phyloP scores from a whole-genome alignment of 1,140 invertebrate species.

The Acromyrmex echinatior region DNA sequence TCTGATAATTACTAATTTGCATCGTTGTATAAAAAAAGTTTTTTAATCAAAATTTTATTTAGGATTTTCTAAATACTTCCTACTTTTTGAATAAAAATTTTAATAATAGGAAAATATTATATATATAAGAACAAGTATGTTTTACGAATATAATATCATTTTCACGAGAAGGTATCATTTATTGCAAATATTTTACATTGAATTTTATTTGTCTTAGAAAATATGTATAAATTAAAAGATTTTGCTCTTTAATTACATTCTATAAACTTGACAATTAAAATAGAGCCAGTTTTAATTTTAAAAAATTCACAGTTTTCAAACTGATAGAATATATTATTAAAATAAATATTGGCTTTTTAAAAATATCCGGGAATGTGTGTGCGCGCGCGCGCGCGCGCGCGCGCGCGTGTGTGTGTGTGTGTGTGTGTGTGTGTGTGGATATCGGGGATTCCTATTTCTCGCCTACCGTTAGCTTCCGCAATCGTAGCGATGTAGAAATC shows the following conservation, averaged over 20 bases:
- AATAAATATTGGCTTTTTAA: background rate
- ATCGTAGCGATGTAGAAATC: constrained; percentile 37
- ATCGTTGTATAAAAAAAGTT: background rate
- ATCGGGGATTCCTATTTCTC: constrained; percentile 7
- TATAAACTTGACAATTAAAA: background rate
- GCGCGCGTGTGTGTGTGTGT: too few relatives aligned
- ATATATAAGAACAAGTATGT: too few relatives aligned
- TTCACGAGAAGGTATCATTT: background rate
- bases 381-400: too few relatives aligned
- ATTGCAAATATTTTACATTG: constrained; percentile 19
- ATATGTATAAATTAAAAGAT: background rate
- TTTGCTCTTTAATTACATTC: background rate
- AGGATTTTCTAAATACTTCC: background rate
- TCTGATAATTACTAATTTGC: constrained; percentile 21
- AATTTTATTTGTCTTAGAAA: background rate
- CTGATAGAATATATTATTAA: background rate
- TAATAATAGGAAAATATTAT: background rate
- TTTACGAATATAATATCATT: background rate
- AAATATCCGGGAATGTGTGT: background rate
- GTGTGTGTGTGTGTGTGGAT: background rate
- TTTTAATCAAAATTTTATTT: background rate
- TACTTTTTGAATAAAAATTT: background rate
- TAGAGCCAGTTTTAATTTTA: background rate
- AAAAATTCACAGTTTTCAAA: background rate
- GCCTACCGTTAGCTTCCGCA: constrained; percentile 17